These are phyloP conservation scores for Scaptomyza reducta DNA, from an alignment of 2,888 invertebrate genomes.

Conservation along the genomic window DNA sequence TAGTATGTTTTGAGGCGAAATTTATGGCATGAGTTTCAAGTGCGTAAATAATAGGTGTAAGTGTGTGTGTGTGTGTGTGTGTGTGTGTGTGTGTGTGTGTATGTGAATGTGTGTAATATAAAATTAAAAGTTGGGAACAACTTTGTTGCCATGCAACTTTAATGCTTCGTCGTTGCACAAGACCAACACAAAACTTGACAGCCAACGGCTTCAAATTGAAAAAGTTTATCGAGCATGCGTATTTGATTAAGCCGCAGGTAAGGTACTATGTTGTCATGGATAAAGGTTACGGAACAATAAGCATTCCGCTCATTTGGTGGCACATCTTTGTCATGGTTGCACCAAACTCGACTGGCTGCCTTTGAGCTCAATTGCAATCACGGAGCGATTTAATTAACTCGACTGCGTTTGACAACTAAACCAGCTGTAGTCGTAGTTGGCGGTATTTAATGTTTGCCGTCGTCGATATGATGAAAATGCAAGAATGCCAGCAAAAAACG, in stretches of 20 bases:
- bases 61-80: background rate
- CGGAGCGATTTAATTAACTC: conserved; percentile 38
- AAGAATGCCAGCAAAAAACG: background rate
- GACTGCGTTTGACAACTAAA: conserved; percentile 39
- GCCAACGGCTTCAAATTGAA: conserved; percentile 73
- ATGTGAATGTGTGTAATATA: conserved; percentile 27
- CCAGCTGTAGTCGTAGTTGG: background rate
- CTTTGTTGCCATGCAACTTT: conserved; percentile 76
- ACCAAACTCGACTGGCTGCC: conserved; percentile 4
- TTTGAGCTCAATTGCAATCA: conserved; percentile 42
- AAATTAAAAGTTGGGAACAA: conserved; percentile 55
- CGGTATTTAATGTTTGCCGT: background rate
- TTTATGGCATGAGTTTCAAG: conserved; percentile 49
- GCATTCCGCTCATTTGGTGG: background rate
- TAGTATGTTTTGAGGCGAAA: conserved; percentile 25
- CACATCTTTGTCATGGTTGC: conserved; percentile 21
- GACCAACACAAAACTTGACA: conserved; percentile 64
- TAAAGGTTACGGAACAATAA: background rate
- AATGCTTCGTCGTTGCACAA: conserved; percentile 63
- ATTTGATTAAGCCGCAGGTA: conserved; percentile 59
- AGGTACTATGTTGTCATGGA: background rate
- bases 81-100: conserved; percentile 24
- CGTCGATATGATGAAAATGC: background rate
- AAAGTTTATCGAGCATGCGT: conserved; percentile 73
- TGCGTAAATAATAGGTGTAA: background rate